Evolutionary conservation across 2,113 vertebrate genomes (phyloP).

Genomic region (Caretta caretta): DNA sequence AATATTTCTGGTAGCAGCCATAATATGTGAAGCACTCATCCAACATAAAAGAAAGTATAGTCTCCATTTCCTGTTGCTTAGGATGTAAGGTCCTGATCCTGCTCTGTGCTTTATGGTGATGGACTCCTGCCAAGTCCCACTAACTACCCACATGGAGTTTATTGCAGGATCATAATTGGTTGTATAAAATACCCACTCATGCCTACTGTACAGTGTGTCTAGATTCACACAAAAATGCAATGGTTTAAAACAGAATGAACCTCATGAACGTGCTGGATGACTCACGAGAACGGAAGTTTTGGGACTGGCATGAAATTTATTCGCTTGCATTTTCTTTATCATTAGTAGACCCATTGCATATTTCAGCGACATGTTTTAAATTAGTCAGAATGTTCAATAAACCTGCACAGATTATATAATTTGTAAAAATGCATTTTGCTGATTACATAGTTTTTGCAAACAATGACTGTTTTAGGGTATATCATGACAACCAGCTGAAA

Average conservation of each 20-base stretch:
- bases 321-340: neutral
- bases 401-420: neutral
- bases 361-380: conserved; percentile 5
- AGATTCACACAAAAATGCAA: neutral
- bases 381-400: conserved; percentile 39
- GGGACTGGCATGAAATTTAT: neutral
- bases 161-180: neutral
- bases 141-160: neutral
- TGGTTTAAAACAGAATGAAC: neutral
- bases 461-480: neutral
- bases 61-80: neutral
- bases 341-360: neutral
- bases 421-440: neutral
- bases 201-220: neutral
- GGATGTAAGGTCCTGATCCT: neutral
- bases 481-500: neutral
- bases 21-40: conserved; percentile 21
- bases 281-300: neutral
- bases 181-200: neutral
- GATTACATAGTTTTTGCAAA: neutral
- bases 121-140: neutral
- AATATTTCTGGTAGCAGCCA: neutral
- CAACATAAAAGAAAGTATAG: neutral
- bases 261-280: accelerated
- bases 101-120: neutral